A percentile compares a stretch with the other conserved stretches of the same genome.
Conservation (phyloP, 2,797 vertebrate genomes). For the Cossypha caffra region DNA sequence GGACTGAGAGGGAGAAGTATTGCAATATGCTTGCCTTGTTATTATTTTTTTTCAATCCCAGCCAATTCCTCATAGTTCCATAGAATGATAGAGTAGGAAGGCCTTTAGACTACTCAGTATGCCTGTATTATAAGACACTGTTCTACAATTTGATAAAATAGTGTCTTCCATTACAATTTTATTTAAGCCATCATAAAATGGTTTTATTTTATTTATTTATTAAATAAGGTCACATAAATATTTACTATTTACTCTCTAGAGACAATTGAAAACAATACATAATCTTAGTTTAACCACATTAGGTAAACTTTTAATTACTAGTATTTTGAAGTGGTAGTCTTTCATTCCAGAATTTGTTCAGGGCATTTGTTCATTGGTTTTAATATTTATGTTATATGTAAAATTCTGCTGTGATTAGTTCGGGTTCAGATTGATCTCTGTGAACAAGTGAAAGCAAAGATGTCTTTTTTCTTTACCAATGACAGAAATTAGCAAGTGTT, state of each 20-base stretch:
- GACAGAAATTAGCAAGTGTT: background rate
- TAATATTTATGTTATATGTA: background rate
- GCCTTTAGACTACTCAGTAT: background rate
- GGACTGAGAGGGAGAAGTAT: background rate
- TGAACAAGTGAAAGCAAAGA: background rate
- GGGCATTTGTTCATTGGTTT: background rate
- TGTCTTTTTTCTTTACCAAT: background rate
- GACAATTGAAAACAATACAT: background rate
- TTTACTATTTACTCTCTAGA: background rate
- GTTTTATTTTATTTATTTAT: background rate
- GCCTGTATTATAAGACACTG: background rate
- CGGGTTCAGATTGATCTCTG: background rate
- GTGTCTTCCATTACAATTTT: background rate
- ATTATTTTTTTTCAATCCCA: accelerated
- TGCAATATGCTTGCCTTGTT: background rate
- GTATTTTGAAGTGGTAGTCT: background rate
- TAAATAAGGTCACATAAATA: background rate
- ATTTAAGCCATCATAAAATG: background rate
- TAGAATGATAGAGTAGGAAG: background rate
- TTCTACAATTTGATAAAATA: background rate
- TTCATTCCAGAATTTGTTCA: background rate
- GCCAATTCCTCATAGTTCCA: background rate
- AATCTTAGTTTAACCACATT: background rate
- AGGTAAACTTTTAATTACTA: background rate
- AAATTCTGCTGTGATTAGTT: background rate